Percentiles rank a stretch among this genome's conserved stretches.
Evolutionary conservation across 2,797 vertebrate species (phyloP).

Genomic region (Psittacula echo): DNA sequence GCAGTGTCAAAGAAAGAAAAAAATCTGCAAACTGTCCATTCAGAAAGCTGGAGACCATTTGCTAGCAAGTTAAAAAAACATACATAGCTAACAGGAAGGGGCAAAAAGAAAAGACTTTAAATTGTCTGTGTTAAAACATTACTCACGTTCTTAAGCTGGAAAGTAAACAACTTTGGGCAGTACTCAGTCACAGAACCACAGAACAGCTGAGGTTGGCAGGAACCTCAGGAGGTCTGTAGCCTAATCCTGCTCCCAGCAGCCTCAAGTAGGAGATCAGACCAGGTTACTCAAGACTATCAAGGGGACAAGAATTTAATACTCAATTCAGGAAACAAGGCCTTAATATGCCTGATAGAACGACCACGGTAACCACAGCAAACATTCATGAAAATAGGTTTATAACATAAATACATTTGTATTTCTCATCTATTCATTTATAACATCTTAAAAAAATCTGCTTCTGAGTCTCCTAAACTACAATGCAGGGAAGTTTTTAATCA

Average conservation of each 20-base stretch:
- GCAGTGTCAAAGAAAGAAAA: neutral
- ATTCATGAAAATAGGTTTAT: neutral
- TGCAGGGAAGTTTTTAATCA: neutral
- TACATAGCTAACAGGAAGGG: neutral
- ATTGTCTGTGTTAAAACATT: neutral
- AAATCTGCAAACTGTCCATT: neutral
- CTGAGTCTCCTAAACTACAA: neutral
- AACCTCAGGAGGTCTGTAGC: neutral
- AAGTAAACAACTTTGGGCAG: neutral
- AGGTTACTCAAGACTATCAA: neutral
- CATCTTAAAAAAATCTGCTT: accelerated
- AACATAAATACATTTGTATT: neutral
- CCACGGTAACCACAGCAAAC: neutral
- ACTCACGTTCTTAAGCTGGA: neutral
- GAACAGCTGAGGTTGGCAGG: neutral
- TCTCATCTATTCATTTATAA: neutral
- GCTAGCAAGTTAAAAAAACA: neutral
- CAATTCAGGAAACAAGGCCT: neutral
- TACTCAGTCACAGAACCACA: neutral
- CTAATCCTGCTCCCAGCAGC: neutral
- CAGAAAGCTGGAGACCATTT: neutral
- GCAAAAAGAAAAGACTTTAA: neutral
- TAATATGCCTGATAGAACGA: neutral
- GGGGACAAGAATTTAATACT: neutral
- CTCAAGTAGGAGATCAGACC: neutral